Evolutionary conservation across 2,888 invertebrate species (phyloP).

Genomic region (Lasioglossum figueresi): DNA sequence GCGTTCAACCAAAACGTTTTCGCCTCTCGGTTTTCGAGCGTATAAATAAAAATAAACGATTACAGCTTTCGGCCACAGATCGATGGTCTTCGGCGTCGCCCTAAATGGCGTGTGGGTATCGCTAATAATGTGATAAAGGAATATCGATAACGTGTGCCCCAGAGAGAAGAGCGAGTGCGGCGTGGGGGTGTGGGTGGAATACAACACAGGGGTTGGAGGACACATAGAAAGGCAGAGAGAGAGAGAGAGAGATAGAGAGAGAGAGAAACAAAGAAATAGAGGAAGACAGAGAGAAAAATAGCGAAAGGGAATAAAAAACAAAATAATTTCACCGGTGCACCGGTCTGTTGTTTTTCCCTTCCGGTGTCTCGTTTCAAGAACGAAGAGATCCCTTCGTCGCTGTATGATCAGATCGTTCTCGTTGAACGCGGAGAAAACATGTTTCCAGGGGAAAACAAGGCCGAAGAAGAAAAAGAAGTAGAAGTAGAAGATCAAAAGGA

Average conservation of each 20-base stretch:
- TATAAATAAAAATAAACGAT: background rate
- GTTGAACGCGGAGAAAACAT: background rate
- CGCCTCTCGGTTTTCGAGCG: background rate
- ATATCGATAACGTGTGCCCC: conserved; percentile 60
- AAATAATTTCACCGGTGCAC: background rate
- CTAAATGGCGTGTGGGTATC: conserved; percentile 46
- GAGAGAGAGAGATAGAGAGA: background rate
- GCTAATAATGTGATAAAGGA: conserved; percentile 58
- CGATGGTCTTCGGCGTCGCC: conserved; percentile 49
- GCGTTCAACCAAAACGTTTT: background rate
- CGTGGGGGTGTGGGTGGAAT: conserved; percentile 7
- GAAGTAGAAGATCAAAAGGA: background rate
- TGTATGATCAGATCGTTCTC: background rate
- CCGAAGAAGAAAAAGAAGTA: background rate
- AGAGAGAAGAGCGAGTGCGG: conserved; percentile 34
- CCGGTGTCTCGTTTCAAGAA: conserved; percentile 24
- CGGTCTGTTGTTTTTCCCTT: conserved; percentile 12
- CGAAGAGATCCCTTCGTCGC: conserved; percentile 34
- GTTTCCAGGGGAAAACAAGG: background rate
- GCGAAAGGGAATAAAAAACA: background rate
- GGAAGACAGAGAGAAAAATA: background rate
- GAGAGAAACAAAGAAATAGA: background rate
- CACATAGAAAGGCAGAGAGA: background rate
- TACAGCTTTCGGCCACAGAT: conserved; percentile 55
- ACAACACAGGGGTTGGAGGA: background rate